Evolutionary conservation across 2,888 invertebrate species (phyloP).

Genomic region (Acleris holmiana): DNA sequence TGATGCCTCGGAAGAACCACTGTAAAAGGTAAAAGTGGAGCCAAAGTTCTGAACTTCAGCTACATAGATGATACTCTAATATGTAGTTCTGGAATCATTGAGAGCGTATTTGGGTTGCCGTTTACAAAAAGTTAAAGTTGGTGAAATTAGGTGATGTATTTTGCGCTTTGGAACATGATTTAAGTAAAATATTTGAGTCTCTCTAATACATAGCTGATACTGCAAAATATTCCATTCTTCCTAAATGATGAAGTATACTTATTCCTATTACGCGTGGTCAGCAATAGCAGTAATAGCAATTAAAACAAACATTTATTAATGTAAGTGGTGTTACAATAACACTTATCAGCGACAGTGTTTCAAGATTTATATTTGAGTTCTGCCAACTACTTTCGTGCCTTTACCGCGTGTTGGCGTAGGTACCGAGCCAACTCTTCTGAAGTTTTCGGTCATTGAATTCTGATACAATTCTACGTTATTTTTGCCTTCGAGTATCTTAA

Average conservation of each 20-base stretch:
- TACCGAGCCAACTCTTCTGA: conserved; percentile 14
- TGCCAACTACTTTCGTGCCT: conserved; percentile 46
- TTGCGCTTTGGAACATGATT: no score
- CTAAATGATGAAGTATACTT: no score
- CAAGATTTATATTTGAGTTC: conserved; percentile 20
- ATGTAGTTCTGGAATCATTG: no score
- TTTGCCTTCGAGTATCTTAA: neutral
- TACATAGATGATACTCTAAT: no score
- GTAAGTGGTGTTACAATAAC: neutral
- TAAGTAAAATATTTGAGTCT: no score
- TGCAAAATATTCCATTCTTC: no score
- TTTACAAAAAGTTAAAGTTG: no score
- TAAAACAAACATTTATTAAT: neutral
- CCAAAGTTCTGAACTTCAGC: no score
- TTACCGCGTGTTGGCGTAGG: neutral
- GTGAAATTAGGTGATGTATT: no score
- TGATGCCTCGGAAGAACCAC: neutral
- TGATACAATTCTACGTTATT: conserved; percentile 8
- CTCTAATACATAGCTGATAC: no score
- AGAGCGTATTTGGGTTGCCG: no score
- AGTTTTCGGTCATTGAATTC: conserved; percentile 5
- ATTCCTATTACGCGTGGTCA: neutral
- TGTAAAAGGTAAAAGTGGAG: no score
- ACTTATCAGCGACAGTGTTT: conserved; percentile 1
- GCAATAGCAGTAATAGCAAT: neutral